These are phyloP conservation scores for Megastigmus dorsalis DNA, from an alignment of 2,888 invertebrate genomes.

Conservation along the genomic window DNA sequence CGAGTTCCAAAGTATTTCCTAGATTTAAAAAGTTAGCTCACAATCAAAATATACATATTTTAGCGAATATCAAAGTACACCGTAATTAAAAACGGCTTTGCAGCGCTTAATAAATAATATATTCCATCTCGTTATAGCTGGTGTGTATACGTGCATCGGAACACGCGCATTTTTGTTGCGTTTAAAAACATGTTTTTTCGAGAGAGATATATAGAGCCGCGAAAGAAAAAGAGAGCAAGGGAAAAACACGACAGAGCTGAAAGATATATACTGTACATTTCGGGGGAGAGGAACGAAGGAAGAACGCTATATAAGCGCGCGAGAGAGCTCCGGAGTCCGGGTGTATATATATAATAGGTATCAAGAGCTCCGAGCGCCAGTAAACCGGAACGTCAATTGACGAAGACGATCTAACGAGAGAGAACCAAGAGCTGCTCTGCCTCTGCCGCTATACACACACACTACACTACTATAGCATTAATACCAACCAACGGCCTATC, in stretches of 20 bases:
- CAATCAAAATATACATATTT: too few relatives aligned
- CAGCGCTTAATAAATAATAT: too few relatives aligned
- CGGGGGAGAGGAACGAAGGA: neutral
- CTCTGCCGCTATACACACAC: constrained; percentile 25
- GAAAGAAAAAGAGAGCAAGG: neutral
- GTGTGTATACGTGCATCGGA: too few relatives aligned
- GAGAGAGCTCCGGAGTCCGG: neutral
- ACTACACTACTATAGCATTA: constrained; percentile 1
- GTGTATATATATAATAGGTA: neutral
- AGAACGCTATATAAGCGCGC: neutral
- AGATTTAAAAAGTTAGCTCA: too few relatives aligned
- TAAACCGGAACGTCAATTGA: constrained; percentile 22
- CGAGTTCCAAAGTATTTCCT: too few relatives aligned
- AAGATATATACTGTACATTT: neutral
- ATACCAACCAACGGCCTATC: neutral
- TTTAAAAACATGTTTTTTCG: too few relatives aligned
- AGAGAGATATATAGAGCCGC: too few relatives aligned
- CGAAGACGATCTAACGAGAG: constrained; percentile 8
- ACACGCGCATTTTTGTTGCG: too few relatives aligned
- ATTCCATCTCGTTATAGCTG: too few relatives aligned
- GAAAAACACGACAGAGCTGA: neutral
- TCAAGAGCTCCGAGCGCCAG: constrained; percentile 7
- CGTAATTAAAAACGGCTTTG: too few relatives aligned
- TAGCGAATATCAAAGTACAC: too few relatives aligned
- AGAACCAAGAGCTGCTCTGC: too few relatives aligned